phyloP scores from a whole-genome alignment of 2,888 invertebrate species.

The Acronicta psi region DNA sequence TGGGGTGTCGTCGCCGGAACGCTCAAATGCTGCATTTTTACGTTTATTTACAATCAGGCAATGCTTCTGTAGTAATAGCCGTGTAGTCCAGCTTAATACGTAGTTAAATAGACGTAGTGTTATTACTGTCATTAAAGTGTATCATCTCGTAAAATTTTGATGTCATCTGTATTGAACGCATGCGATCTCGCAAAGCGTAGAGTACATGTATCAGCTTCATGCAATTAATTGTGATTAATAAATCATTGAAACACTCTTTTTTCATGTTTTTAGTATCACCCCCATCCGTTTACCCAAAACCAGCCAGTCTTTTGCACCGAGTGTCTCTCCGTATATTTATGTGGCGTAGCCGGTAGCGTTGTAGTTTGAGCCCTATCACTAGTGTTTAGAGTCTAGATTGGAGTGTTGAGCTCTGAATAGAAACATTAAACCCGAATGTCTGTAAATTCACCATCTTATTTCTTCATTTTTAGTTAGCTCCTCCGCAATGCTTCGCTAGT shows the following conservation, averaged over 20 bases:
- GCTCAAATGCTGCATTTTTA: slow-evolving; percentile 77
- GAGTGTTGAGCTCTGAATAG: slow-evolving; percentile 55
- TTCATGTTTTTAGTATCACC: slow-evolving; percentile 61
- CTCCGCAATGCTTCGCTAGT: slow-evolving; percentile 83
- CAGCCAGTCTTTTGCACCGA: slow-evolving; percentile 61
- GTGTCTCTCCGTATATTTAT: slow-evolving; percentile 71
- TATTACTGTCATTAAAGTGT: slow-evolving; percentile 59
- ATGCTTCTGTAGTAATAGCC: slow-evolving; percentile 72
- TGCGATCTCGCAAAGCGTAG: slow-evolving; percentile 66
- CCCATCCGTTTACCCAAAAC: slow-evolving; percentile 58
- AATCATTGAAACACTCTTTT: slow-evolving; percentile 52
- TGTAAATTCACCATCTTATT: slow-evolving; percentile 86
- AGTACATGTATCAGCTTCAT: slow-evolving; percentile 41
- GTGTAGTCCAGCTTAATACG: slow-evolving; percentile 53
- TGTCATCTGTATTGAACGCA: slow-evolving; percentile 72
- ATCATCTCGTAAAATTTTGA: slow-evolving; percentile 64
- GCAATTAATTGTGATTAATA: slow-evolving; percentile 54
- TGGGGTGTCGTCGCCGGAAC: slow-evolving; percentile 79
- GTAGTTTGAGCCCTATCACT: slow-evolving; percentile 68
- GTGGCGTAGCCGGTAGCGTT: slow-evolving; percentile 52
- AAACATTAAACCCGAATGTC: slow-evolving; percentile 84
- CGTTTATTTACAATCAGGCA: slow-evolving; percentile 75
- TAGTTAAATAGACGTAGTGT: slow-evolving; percentile 46
- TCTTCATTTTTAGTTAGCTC: slow-evolving; percentile 87
- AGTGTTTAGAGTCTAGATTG: slow-evolving; percentile 69